Base-by-base conservation (phyloP, 2,797 vertebrate species). In the Hypotaenidia philippensis region DNA sequence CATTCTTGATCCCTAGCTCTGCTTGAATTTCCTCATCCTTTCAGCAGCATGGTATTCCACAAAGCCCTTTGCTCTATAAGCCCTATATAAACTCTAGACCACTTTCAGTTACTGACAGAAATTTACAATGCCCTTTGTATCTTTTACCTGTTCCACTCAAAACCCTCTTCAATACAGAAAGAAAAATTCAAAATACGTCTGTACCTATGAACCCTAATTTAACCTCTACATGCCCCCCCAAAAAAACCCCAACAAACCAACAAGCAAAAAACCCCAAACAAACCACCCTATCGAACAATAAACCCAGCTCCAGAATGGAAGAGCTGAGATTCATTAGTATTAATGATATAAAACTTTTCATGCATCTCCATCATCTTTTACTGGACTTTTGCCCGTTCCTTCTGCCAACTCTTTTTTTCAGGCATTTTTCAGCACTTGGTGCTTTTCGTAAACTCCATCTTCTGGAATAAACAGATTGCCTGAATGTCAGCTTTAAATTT, bases 171-270 rank as follows among this genome's bases (percentile, higher is more conserved):
- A 76, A 34, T 11, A 29, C 2, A 65, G 11, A 6, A 66, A n/a
- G 70, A 86, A 49, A 26, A 38, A 44, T 5, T 20, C 2, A 25
- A 76, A n/a, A 32, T 13, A 47, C 31, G 1, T 32, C 6, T 52
- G 77, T 64, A 36, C 7, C 1, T 41, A 18, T 56, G 31, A 36
- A 1, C 2, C 3, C 3, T 31, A 53, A 5, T 5, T 40, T 69
- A 80, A 25, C 8, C 5, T 55, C 55, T 5, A n/a, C 2, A 27
- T 5, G 3, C 13, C 11, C 1, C 1, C 6, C 19, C 9, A 12
- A 49, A 10, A 68, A 56, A 16, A 26, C 10, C 36, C 10, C 36
- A 36, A 36, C 36, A 36, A 13, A 44, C 14, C 40, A 41, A 41
- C 40, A 41, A 41, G 40, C 40, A 10, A 64, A 53, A 14, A 41